Evolutionary conservation across 2,113 vertebrate genomes (phyloP).

Genomic region (Amazona guildingii): DNA sequence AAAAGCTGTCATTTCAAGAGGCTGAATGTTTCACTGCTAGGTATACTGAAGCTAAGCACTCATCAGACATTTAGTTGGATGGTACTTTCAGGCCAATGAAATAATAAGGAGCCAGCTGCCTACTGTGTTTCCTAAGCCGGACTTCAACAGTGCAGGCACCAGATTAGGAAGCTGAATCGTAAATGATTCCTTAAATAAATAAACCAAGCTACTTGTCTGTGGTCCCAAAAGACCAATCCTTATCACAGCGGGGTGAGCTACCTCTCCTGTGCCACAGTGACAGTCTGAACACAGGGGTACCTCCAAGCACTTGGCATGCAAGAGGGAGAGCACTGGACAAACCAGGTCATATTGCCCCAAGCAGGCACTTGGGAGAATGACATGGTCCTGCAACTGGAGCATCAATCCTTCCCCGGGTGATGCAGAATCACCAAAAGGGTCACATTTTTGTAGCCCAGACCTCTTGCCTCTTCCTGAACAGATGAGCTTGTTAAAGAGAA

Average conservation of each 20-base stretch:
- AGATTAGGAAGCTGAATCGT: not conserved
- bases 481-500: not conserved
- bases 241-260: not conserved
- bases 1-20: not conserved
- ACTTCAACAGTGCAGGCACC: not conserved
- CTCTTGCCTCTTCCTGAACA: not conserved
- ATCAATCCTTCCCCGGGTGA: not conserved
- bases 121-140: not conserved
- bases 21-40: not conserved
- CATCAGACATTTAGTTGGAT: not conserved
- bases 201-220: not conserved
- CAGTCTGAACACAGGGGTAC: not conserved
- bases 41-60: not conserved
- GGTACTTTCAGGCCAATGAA: not conserved
- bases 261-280: not conserved
- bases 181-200: not conserved
- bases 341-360: not conserved
- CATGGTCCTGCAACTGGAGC: fast-evolving
- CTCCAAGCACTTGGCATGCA: not conserved
- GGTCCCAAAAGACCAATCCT: not conserved
- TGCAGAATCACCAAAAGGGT: not conserved
- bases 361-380: not conserved
- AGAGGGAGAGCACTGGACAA: not conserved
- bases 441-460: not conserved
- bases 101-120: not conserved